Base-by-base conservation (phyloP, 2,888 invertebrate species). In the Pelosia muscerda region DNA sequence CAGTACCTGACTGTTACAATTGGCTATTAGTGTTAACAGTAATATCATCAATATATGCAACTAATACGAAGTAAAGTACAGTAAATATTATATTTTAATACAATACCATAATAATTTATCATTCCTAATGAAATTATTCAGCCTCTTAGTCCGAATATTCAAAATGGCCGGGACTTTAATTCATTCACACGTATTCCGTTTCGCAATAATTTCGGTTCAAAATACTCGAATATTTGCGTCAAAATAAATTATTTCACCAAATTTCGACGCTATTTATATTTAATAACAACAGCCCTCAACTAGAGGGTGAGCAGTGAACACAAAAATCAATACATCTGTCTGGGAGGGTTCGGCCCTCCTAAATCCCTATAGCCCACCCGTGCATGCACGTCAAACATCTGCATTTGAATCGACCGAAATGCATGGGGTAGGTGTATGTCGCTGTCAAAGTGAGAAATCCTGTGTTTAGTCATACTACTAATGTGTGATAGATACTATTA, bases 291-390 rank as follows among this genome's bases (percentile, higher is more conserved):
- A 85, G 79, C 86, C 88, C 88, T 84, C 78, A 86, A 84, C 84
- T 84, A 78, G 86, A 86, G 89, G 87, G 88, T 84, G 88, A 81
- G 74, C 78, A 80, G 83, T 81, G 79, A 81, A 76, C 76, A 82
- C 88, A 88, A 90, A 91, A 92, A 92, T 93, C 92, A 86, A 93
- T 93, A 92, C 83, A 57, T 71, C 82, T 83, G 92, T 93, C 92
- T 93, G 92, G 89, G 89, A 91, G 92, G 92, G 91, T 83, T 78
- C 69, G 72, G 73, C 89, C 90, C 88, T 87, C 85, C 83, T 77
- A 82, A 87, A 84, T 81, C 86, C 86, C 73, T 75, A 58, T 58
- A 63, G 63, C 74, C 26, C 63, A 63, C 59, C 59, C 74, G 73
- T 80, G 80, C 81, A 80, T 78, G 72, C 74, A 71, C 81, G 82